Conservation (phyloP, 2,797 vertebrate species). For the Gouania willdenowi region DNA sequence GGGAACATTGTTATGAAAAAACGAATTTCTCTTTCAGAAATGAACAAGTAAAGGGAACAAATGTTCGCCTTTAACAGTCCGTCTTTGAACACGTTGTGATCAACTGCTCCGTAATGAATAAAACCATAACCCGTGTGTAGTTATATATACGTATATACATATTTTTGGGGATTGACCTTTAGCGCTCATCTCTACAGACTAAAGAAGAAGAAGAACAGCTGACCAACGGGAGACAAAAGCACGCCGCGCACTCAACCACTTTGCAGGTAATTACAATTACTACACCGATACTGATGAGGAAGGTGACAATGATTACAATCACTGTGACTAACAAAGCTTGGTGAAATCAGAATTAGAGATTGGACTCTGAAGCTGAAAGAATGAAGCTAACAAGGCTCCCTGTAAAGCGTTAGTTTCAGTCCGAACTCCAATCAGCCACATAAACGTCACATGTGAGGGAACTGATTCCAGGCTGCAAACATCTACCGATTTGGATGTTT, state of each 20-base stretch:
- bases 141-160: no score
- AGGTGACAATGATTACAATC: slow-evolving; percentile 62
- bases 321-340: slow-evolving; percentile 51
- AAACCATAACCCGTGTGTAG: no score
- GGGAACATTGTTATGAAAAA: no score
- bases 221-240: slow-evolving; percentile 34
- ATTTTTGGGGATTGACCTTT: no score
- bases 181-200: slow-evolving; percentile 47
- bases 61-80: no score
- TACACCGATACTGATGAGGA: slow-evolving; percentile 57
- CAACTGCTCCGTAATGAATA: no score
- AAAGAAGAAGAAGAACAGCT: slow-evolving; percentile 52
- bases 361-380: slow-evolving; percentile 50
- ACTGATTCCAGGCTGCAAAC: background rate
- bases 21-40: no score
- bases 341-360: slow-evolving; percentile 51
- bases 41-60: no score
- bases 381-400: slow-evolving; percentile 43
- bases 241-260: slow-evolving; percentile 39
- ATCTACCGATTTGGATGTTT: background rate
- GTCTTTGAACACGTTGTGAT: no score
- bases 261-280: slow-evolving; percentile 65
- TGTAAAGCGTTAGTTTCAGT: slow-evolving; percentile 18
- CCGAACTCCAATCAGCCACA: slow-evolving; percentile 24
- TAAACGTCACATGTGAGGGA: background rate